Evolutionary conservation across 1,140 invertebrate genomes (phyloP).

Genomic region (Pseudobourletiella spinata): DNA sequence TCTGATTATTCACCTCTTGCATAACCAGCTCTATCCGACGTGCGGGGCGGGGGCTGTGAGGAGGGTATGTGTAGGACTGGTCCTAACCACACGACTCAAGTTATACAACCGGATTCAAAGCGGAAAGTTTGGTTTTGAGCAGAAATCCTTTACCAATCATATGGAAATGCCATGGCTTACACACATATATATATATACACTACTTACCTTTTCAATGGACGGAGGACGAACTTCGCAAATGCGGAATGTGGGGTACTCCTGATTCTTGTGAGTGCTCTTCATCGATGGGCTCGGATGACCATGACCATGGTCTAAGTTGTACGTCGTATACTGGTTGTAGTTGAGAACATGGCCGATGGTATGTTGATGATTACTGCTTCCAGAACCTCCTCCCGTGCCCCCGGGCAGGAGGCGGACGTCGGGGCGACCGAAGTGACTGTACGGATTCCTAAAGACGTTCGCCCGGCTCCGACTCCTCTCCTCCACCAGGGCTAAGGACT

Average conservation of each 20-base stretch:
- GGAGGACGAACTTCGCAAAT: conserved; percentile 36
- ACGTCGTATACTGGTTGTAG: conserved; percentile 23
- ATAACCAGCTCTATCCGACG: no score
- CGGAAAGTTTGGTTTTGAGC: no score
- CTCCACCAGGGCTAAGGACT: conserved; percentile 34
- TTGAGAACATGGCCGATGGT: neutral
- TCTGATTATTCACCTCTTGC: no score
- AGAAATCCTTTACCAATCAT: no score
- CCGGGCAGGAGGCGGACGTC: conserved; percentile 31
- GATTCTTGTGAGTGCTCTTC: conserved; percentile 17
- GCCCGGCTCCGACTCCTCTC: conserved; percentile 27
- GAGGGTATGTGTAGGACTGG: no score
- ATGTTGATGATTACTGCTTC: conserved; percentile 19
- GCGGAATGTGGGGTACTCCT: conserved; percentile 33
- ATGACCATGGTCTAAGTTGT: conserved; percentile 20
- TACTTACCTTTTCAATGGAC: conserved; percentile 34
- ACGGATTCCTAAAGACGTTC: conserved; percentile 30
- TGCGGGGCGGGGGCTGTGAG: no score
- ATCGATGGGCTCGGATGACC: conserved; percentile 3
- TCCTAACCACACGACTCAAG: no score
- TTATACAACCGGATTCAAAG: no score
- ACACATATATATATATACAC: no score
- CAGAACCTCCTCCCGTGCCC: conserved; percentile 13
- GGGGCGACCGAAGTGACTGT: conserved; percentile 35
- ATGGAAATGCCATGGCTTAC: no score